These are phyloP conservation scores for Tanaodytes sp. DNA, from an alignment of 2,888 invertebrate genomes.

Conservation along the genomic window DNA sequence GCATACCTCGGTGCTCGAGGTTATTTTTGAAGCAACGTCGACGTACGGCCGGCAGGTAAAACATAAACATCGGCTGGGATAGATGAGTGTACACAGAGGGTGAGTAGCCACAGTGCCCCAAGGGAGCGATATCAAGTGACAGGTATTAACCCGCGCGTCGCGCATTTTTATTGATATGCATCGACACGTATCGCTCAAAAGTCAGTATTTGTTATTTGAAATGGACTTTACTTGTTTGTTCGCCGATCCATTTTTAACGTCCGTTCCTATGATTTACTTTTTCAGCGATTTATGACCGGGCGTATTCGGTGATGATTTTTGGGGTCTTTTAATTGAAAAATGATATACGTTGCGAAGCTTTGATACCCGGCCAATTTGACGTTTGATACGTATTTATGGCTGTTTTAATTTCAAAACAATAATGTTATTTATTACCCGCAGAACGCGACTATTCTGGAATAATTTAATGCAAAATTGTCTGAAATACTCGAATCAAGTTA, in stretches of 20 bases:
- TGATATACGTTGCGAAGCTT: constrained; percentile 1
- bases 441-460: no score
- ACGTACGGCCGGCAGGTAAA: constrained; percentile 44
- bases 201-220: constrained; percentile 48
- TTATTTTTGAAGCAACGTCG: constrained; percentile 44
- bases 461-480: no score
- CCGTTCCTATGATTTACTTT: constrained; percentile 29
- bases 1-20: constrained; percentile 32
- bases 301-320: constrained; percentile 25
- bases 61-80: constrained; percentile 32
- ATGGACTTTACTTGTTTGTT: constrained; percentile 43
- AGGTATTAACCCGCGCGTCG: constrained; percentile 42
- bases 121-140: constrained; percentile 41
- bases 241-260: constrained; percentile 36
- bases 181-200: constrained; percentile 52
- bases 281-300: constrained; percentile 22
- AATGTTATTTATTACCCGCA: background rate
- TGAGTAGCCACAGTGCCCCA: constrained; percentile 25
- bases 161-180: constrained; percentile 52
- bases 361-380: no score
- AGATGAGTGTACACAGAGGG: constrained; percentile 43
- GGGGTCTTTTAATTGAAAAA: constrained; percentile 32
- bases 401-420: no score
- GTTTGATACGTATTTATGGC: no score
- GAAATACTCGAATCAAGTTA: no score